Evolutionary conservation across 2,888 invertebrate species (phyloP).

Genomic region (Tiliacea citrago): DNA sequence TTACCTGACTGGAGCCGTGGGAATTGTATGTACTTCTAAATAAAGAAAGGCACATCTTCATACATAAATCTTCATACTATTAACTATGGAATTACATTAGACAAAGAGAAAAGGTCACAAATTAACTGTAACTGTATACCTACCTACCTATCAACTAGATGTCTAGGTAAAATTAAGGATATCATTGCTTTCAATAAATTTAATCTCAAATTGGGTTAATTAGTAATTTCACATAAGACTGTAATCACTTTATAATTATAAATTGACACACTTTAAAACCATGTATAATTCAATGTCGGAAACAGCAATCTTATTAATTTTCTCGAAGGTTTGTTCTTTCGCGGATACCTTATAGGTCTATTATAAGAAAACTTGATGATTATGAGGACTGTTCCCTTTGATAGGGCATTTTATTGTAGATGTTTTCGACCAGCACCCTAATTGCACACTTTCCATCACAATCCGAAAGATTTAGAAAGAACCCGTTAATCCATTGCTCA

Average conservation of each 20-base stretch:
- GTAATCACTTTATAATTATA: constrained; percentile 25
- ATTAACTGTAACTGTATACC: neutral
- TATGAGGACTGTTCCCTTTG: neutral
- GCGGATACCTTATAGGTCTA: neutral
- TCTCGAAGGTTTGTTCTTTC: neutral
- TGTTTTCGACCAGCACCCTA: neutral
- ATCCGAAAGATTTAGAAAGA: too few relatives aligned
- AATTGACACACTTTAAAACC: constrained; percentile 25
- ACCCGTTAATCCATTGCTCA: too few relatives aligned
- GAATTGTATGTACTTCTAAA: constrained; percentile 27
- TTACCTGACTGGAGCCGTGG: constrained; percentile 36
- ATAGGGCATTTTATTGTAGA: neutral
- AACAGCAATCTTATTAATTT: neutral
- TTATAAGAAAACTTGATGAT: neutral
- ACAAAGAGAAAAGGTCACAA: neutral
- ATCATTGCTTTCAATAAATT: constrained; percentile 2
- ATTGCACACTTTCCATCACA: too few relatives aligned
- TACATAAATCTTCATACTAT: neutral
- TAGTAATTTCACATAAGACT: constrained; percentile 12
- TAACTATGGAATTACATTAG: neutral
- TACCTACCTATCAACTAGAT: neutral
- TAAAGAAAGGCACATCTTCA: neutral
- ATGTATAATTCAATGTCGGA: constrained; percentile 33
- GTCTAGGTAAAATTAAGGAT: constrained; percentile 8
- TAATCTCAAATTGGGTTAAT: constrained; percentile 11